Conservation (phyloP, 2,797 vertebrate species). For the Sebastes iracundus region DNA sequence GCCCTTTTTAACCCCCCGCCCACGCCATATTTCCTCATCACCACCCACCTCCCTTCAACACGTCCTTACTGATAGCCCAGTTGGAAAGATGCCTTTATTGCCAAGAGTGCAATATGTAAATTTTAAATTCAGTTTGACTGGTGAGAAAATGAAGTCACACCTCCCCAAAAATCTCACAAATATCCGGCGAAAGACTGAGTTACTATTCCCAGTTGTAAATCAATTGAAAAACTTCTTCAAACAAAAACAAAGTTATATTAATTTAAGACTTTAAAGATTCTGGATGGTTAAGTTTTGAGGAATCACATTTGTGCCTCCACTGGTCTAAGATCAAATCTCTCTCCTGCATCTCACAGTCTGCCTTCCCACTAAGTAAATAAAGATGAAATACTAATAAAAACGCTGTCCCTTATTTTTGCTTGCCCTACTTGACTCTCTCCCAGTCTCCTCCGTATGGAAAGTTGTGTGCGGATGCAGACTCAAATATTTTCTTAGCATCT, state of each 20-base stretch:
- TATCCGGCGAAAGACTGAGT: background rate
- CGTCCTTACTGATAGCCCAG: background rate
- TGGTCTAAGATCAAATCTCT: constrained; percentile 10
- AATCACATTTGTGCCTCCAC: constrained; percentile 13
- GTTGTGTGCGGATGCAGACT: constrained; percentile 15
- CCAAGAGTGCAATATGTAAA: background rate
- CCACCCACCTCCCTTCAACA: constrained; percentile 3
- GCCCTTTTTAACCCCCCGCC: constrained; percentile 18
- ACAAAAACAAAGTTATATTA: background rate
- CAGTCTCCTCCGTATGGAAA: background rate
- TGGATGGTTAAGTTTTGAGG: background rate
- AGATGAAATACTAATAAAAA: constrained; percentile 11
- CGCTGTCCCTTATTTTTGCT: background rate
- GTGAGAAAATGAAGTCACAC: background rate
- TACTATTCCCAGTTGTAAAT: background rate
- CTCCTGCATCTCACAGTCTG: background rate
- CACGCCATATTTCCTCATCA: constrained; percentile 36
- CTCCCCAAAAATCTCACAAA: background rate
- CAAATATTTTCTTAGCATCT: constrained; percentile 40
- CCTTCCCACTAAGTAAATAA: background rate
- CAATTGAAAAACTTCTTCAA: background rate
- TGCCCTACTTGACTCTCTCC: background rate
- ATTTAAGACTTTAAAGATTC: background rate
- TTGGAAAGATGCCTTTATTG: background rate
- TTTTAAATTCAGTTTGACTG: background rate